Conservation (phyloP, 2,797 vertebrate genomes). For the Sebastes reedi region DNA sequence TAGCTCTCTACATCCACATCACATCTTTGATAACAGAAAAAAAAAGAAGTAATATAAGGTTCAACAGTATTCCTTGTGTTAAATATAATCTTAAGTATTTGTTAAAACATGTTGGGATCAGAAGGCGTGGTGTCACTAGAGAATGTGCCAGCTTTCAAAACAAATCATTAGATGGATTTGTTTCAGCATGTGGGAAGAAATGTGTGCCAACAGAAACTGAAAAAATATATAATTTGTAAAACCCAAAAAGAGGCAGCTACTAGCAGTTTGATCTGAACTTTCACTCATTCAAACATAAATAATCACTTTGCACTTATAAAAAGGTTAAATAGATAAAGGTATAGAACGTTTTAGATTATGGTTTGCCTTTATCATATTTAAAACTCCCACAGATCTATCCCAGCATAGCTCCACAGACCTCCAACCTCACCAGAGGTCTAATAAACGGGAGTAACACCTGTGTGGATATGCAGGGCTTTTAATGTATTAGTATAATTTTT, state of each 20-base stretch:
- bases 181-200: too few relatives aligned
- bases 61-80: too few relatives aligned
- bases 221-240: too few relatives aligned
- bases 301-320: not conserved
- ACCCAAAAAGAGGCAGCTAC: too few relatives aligned
- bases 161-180: too few relatives aligned
- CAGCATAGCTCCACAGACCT: slow-evolving; percentile 77
- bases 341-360: not conserved
- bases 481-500: too few relatives aligned
- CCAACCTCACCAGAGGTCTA: too few relatives aligned
- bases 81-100: too few relatives aligned
- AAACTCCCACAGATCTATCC: not conserved
- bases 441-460: not conserved
- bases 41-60: rapidly evolving
- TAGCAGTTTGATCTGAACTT: not conserved
- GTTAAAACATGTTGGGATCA: slow-evolving; percentile 9
- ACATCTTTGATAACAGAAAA: too few relatives aligned
- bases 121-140: not conserved
- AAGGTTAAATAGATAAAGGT: not conserved
- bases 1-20: too few relatives aligned
- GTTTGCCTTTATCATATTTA: not conserved
- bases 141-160: too few relatives aligned
- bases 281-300: not conserved
- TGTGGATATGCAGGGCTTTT: not conserved
- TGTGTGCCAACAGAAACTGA: too few relatives aligned